Evolutionary conservation across 2,113 vertebrate genomes (phyloP), one percentile per base, ranked within the genome.

Genomic region (Lycocorax pyrrhopterus): DNA sequence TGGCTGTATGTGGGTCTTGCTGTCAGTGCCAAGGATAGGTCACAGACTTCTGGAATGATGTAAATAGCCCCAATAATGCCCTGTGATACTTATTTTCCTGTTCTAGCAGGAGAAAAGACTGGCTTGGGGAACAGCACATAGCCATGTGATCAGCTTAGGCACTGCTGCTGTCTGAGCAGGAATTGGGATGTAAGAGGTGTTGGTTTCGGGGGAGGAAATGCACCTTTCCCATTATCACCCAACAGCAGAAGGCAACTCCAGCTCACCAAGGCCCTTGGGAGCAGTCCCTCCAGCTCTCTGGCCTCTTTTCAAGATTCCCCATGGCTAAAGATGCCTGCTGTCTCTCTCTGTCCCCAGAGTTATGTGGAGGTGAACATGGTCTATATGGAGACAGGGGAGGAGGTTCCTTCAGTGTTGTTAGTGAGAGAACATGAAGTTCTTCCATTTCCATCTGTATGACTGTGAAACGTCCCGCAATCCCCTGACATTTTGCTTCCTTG

Each of bases 101-200:
- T 59, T 41, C 35, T 82, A 84, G 23, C 19, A 46, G 73, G 12
- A 64, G 26, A 58, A 87, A 84, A 85, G 44, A 39, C 13, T 7
- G 14, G 3, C 44, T 32, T 85, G 74, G n/a, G 39, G 39, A 81
- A 63, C 23, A 84, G 29, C n/a, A 29, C 12, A 11, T 22, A 56
- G 33, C 49, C 52, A 27, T 56, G 7, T n/a, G 18, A 23, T 25
- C 39, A 74, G 16, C 14, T 71, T 59, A 52, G 33, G 41, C 33
- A 39, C 23, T 76, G 16, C 27, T 8, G 14, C 27, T 89, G 63
- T 18, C 19, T 0, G 0, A 33, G 30, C 6, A 10, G 27, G 20
- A 80, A 43, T 2, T 26, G 47, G 56, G 18, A 68, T 75, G 41
- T 55, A 30, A 71, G 63, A 73, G 5, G 10, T 56, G 16, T 25